Base-by-base conservation (phyloP, 2,797 vertebrate genomes). In the Pseudochaenichthys georgianus region DNA sequence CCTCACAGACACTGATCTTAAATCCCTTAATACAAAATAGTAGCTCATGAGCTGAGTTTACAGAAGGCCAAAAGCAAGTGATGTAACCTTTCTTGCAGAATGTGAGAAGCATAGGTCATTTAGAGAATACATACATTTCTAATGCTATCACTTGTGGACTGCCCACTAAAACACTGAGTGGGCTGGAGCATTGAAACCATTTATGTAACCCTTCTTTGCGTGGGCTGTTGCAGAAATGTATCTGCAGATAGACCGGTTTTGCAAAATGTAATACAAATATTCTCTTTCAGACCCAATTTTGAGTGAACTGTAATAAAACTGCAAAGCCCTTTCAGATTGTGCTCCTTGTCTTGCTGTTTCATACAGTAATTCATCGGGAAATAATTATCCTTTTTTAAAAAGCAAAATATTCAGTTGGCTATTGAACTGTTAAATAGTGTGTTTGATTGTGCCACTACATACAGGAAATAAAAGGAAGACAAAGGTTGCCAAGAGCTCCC, bases 131-230 rank as follows among this genome's bases (percentile, higher is more conserved):
- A 75, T 84, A 52, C 48, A 83, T 83, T 77, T 86, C 72, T 79
- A 85, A 84, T 87, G 92, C 70, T 72, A 71, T 78, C 75, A 78
- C 76, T 81, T 78, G 71, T 76, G 58, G 58, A 76, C 74, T 75
- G 72, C 81, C 88, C 82, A 77, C 73, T 81, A 46, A 84, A 84
- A 73, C 73, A 70, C 17, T 61, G 87, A 87, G 89, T 87, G 88
- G 89, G 88, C 78, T 64, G 78, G 12, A 79, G 80, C 61, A 53
- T 17, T 72, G 72, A 60, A 86, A 68, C 66, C 75, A 75, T 89
- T 92, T 93, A 90, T 82, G 68, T 92, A 91, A 92, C 62, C 78
- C 81, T 45, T 47, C 62, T 55, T 13, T 72, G 87, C 17, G 87
- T 88, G 82, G 88, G 88, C 77, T 59, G 70, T 60, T 41, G 63